Percentiles rank a stretch among this genome's conserved stretches.
phyloP scores from a whole-genome alignment of 2,888 invertebrate species.

The Pseudeuparius sepicola region DNA sequence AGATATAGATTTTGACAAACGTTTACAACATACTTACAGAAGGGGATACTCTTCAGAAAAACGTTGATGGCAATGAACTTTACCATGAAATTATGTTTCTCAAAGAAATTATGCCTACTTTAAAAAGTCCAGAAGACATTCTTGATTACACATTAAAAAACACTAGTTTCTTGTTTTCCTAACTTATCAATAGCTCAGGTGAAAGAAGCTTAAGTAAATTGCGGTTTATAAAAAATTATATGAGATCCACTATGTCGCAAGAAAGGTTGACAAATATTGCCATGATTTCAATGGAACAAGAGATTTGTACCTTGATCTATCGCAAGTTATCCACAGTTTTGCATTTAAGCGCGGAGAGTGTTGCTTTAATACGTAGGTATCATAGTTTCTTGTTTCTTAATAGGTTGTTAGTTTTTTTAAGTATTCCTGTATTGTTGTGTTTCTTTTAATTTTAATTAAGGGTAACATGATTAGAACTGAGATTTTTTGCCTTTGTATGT shows the following conservation, averaged over 20 bases:
- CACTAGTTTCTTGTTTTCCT: slow-evolving; percentile 3
- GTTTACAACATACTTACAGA: slow-evolving; percentile 2
- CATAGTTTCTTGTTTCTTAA: neutral
- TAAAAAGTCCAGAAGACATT: slow-evolving; percentile 2
- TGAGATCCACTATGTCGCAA: slow-evolving; percentile 1
- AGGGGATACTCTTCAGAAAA: slow-evolving; percentile 2
- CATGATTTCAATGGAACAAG: slow-evolving; percentile 3
- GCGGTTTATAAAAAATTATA: neutral
- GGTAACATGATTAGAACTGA: slow-evolving; percentile 2
- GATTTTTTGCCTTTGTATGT: slow-evolving; percentile 1
- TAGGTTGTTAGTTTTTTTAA: slow-evolving; percentile 1
- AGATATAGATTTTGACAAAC: slow-evolving; percentile 1
- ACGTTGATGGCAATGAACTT: slow-evolving; percentile 1
- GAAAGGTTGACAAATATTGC: slow-evolving; percentile 1
- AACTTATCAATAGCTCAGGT: slow-evolving; percentile 1
- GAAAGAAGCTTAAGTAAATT: no score
- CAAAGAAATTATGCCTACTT: slow-evolving; percentile 1
- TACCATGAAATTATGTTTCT: slow-evolving; percentile 1
- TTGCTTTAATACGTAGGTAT: no score
- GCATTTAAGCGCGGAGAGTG: slow-evolving; percentile 1
- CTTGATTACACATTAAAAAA: slow-evolving; percentile 2
- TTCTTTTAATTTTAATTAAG: no score
- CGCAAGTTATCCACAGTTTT: no score
- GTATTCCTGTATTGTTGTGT: slow-evolving; percentile 1
- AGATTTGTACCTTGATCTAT: no score